Conservation (phyloP, 2,797 vertebrate species). For the Gorsachius magnificus region DNA sequence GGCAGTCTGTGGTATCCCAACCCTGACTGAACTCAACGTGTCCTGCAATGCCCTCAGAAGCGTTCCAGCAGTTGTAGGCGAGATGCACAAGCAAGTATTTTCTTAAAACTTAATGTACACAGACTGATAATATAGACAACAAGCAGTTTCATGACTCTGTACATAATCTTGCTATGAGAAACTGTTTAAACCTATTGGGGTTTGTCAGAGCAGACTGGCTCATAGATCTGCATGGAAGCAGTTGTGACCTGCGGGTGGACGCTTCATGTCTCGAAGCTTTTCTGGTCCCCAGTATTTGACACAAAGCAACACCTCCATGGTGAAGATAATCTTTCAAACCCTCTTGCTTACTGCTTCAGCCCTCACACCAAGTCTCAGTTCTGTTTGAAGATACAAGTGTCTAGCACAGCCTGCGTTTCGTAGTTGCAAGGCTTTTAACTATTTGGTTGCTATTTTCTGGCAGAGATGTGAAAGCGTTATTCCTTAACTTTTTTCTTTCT, state of each 20-base stretch:
- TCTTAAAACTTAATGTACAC: neutral
- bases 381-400: neutral
- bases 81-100: slow-evolving; percentile 89
- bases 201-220: neutral
- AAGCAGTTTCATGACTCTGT: neutral
- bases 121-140: neutral
- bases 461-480: neutral
- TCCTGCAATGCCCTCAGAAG: slow-evolving; percentile 90
- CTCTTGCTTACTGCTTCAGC: neutral
- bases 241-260: neutral
- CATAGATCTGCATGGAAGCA: neutral
- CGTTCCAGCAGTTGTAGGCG: slow-evolving; percentile 83
- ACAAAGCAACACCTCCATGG: neutral
- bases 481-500: neutral
- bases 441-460: neutral
- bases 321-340: neutral
- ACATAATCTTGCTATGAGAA: neutral
- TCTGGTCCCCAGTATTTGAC: neutral
- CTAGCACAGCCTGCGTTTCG: neutral
- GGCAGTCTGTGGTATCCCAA: slow-evolving; percentile 89
- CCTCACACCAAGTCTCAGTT: neutral
- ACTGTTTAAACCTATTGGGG: neutral
- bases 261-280: neutral
- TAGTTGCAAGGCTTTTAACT: neutral
- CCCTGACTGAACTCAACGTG: slow-evolving; percentile 92